These are phyloP conservation scores for Scaptomyza reducta DNA, from an alignment of 2,888 invertebrate species.

Conservation along the genomic window DNA sequence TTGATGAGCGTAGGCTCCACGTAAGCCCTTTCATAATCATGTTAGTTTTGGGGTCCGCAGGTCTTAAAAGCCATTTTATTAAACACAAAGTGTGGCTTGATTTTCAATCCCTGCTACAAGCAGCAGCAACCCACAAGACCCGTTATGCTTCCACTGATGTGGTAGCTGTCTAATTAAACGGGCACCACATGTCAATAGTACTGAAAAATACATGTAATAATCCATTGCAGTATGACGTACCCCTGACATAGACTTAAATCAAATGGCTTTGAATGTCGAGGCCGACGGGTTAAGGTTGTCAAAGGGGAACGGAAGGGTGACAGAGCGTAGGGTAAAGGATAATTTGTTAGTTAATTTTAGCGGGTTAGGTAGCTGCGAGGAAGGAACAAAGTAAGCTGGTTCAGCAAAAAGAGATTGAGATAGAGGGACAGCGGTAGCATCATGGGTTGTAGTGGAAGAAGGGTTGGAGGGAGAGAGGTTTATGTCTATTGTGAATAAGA, in stretches of 20 bases:
- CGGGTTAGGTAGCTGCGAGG: too few relatives aligned
- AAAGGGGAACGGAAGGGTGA: background rate
- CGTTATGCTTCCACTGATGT: background rate
- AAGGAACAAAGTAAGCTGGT: too few relatives aligned
- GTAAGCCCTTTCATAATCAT: slow-evolving; percentile 41
- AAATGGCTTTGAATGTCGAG: slow-evolving; percentile 35
- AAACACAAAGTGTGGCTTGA: slow-evolving; percentile 66
- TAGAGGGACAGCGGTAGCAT: background rate
- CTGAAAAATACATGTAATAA: slow-evolving; percentile 33
- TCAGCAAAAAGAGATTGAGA: too few relatives aligned
- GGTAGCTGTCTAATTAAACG: slow-evolving; percentile 47
- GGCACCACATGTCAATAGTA: slow-evolving; percentile 43
- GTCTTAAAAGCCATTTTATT: slow-evolving; percentile 72
- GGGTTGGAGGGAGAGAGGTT: background rate
- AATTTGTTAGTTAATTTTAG: background rate
- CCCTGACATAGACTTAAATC: slow-evolving; percentile 19
- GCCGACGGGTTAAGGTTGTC: background rate
- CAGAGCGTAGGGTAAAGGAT: background rate
- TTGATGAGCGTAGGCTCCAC: slow-evolving; percentile 29
- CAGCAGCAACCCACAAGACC: background rate
- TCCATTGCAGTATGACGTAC: slow-evolving; percentile 22
- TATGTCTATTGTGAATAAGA: background rate
- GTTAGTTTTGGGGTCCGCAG: slow-evolving; percentile 28
- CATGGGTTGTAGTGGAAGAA: background rate
- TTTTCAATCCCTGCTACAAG: too few relatives aligned